A percentile compares a stretch with the other conserved stretches of the same genome.
phyloP scores from a whole-genome alignment of 2,888 invertebrate species.

The Pecten maximus region DNA sequence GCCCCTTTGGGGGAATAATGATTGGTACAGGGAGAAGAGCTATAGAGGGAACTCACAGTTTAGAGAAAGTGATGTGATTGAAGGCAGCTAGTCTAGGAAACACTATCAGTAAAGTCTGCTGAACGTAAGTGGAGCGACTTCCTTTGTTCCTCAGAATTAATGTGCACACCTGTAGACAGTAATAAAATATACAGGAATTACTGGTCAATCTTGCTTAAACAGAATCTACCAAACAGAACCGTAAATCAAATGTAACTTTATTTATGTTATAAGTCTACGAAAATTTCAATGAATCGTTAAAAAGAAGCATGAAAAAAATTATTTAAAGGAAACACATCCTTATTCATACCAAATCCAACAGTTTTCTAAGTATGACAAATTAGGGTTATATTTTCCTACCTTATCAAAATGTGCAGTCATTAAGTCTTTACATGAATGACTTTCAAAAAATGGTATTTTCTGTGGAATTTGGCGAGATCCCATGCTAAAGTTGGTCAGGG shows the following conservation, averaged over 20 bases:
- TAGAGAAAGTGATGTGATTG: constrained; percentile 89
- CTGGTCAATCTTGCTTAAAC: too few relatives aligned
- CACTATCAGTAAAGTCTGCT: constrained; percentile 92
- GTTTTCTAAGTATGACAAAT: too few relatives aligned
- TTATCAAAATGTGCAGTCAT: constrained; percentile 92
- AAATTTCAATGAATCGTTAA: too few relatives aligned
- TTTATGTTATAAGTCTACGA: too few relatives aligned
- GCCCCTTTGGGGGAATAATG: too few relatives aligned
- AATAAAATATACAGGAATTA: not conserved
- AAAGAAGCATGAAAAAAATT: not conserved
- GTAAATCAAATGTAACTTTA: too few relatives aligned
- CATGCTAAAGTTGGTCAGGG: constrained; percentile 70
- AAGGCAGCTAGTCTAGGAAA: constrained; percentile 97
- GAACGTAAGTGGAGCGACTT: constrained; percentile 91
- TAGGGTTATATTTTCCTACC: too few relatives aligned
- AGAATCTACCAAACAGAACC: too few relatives aligned
- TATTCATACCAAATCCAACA: too few relatives aligned
- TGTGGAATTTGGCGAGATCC: constrained; percentile 63
- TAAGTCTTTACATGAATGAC: constrained; percentile 92
- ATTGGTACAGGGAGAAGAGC: too few relatives aligned
- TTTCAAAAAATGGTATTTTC: constrained; percentile 90
- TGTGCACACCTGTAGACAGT: constrained; percentile 80
- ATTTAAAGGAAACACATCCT: too few relatives aligned
- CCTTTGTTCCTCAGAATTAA: constrained; percentile 90
- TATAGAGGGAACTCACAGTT: constrained; percentile 72